Base-by-base conservation (phyloP, 2,888 invertebrate species). In the Sialis fuliginosa region DNA sequence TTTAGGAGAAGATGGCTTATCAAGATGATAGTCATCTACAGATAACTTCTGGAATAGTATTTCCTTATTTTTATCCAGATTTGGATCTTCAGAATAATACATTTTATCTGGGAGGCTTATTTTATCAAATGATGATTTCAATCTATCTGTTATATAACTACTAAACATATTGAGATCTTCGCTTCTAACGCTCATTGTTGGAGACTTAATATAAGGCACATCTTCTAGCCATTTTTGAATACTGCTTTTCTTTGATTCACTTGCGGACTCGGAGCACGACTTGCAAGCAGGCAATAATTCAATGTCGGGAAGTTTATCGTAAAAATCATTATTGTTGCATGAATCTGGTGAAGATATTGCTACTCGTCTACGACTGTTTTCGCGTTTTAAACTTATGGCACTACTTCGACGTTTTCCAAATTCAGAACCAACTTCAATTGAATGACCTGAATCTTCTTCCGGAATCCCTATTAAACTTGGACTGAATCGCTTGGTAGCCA, bases 391-490 rank as follows among this genome's bases (percentile, higher is more conserved):
- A 54, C 74, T 77, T 6, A 77, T 61, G 37, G 67, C 60, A 54
- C 75, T 75, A 48, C 71, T 70, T 55, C 74, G 68, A 54, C 74
- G 75, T 42, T 68, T 69, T 5, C 55, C 49, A 2, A 51, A 48
- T 6, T 55, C 52, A 37, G 55, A 51, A 54, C 66, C 65, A 45
- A 66, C 70, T 49, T 69, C 73, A 53, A 67, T 61, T 13, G 71
- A 60, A 34, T 70, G 64, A 48, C 62, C 64, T 6, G 64, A 68
- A 54, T 79, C 80, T 65, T 88, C 89, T 67, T 90, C 90, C 0
- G 86, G 85, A 56, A 90, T 90, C 57, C 80, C 77, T 46, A 78
- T 73, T 5, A 90, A 66, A 44, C 80, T 78, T 1, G 90, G 90
- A 49, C 80, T 74, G 58, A 84, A 90, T 49, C 80, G 72, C 64